phyloP scores from a whole-genome alignment of 1,140 invertebrate species.

The Tribolium madens region DNA sequence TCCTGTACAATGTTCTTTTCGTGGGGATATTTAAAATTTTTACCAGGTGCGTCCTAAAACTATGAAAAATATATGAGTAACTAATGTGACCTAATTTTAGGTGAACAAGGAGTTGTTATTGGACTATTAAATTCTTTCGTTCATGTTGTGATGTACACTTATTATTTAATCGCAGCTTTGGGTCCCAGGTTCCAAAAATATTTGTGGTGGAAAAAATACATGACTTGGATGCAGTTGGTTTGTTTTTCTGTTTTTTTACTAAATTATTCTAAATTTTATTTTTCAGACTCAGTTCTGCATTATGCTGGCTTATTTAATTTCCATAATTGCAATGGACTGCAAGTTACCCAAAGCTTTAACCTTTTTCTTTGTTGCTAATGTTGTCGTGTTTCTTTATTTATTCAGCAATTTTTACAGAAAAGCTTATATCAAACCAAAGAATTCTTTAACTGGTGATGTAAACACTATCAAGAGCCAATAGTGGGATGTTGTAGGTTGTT shows the following conservation, averaged over 20 bases:
- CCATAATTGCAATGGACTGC: slow-evolving; percentile 70
- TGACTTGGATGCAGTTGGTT: slow-evolving; percentile 81
- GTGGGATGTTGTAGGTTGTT: background rate
- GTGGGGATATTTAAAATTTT: slow-evolving; percentile 71
- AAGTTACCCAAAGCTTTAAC: slow-evolving; percentile 70
- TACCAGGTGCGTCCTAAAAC: slow-evolving; percentile 65
- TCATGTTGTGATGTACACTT: slow-evolving; percentile 82
- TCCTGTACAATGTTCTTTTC: slow-evolving; percentile 72
- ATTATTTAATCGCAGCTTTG: slow-evolving; percentile 79
- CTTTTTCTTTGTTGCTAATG: slow-evolving; percentile 72
- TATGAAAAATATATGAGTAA: no score
- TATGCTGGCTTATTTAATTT: slow-evolving; percentile 68
- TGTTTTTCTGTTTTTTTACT: slow-evolving; percentile 8
- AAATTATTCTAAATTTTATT: slow-evolving; percentile 19
- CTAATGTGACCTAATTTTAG: no score
- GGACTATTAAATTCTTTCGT: slow-evolving; percentile 79
- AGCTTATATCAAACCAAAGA: slow-evolving; percentile 67
- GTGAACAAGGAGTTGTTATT: slow-evolving; percentile 72
- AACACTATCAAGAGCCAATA: slow-evolving; percentile 11
- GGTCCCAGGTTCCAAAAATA: slow-evolving; percentile 78
- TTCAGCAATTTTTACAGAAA: slow-evolving; percentile 72
- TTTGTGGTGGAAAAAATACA: slow-evolving; percentile 87
- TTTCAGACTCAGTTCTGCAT: slow-evolving; percentile 71
- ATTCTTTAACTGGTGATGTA: background rate
- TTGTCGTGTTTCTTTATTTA: slow-evolving; percentile 70